Evolutionary conservation across 2,888 invertebrate species (phyloP), one percentile per base, ranked within the genome.

Genomic region (Leucophora obtusa): DNA sequence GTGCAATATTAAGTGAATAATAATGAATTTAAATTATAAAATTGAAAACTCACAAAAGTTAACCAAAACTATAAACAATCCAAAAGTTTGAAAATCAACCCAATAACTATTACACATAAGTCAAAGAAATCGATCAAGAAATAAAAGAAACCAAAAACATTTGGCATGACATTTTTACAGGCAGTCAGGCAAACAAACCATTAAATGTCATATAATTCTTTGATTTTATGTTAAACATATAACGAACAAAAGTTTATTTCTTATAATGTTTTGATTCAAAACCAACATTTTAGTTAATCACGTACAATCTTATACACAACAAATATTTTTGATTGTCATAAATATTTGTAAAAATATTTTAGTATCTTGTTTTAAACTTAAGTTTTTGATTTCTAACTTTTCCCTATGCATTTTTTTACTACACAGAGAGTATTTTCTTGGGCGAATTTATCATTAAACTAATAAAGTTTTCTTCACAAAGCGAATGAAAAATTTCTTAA

Each of bases 1-100:
- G 33, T 7, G 38, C 14, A 21, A 9, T 71, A 59, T 66, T 66
- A 24, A 53, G 15, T 65, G 74, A 62, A 75, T 75, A 75, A 35
- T 35, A 75, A 56, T 63, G 14, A 72, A 54, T 21, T 50, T 17
- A n/a, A 47, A n/a, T 1, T 47, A n/a, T 7, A 47, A 47, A 47
- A 47, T 14, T 5, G 14, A 47, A n/a, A 14, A 43, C 2, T 11
- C 43, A 43, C 6, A 43, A 11, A 5, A 9, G 1, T 35, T 35
- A 14, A 43, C 1, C 14, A 5, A 43, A 47, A 47, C n/a, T n/a
- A 47, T 14, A 47, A 3, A 47, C 43, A 11, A 14, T 14, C 43
- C n/a, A 28, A 47, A 47, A n/a, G n/a, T 47, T 14, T n/a, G 14
- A 47, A 47, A 47, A 47, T 47, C n/a, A 47, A n/a, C n/a, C 43